Evolutionary conservation across 2,797 vertebrate genomes (phyloP).

Genomic region (Myripristis jacobus): DNA sequence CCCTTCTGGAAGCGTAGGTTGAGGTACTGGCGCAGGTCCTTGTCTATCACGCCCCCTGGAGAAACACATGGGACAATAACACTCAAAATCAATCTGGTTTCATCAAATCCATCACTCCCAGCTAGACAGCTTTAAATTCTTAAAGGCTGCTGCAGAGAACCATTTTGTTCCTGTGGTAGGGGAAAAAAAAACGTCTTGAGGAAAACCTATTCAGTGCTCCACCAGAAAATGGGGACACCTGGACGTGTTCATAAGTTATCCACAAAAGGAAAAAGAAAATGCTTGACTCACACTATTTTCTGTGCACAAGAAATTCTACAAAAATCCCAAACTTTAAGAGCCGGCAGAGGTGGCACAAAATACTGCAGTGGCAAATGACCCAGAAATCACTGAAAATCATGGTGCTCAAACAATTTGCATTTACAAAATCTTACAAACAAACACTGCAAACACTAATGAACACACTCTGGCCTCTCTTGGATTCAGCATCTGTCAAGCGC

Average conservation of each 20-base stretch:
- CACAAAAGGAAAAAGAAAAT: not conserved
- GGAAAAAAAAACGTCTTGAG: not conserved
- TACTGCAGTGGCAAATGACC: constrained; percentile 49
- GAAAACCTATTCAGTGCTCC: not conserved
- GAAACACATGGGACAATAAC: constrained; percentile 60
- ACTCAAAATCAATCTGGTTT: constrained; percentile 4
- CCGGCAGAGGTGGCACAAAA: constrained; percentile 24
- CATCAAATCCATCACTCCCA: constrained; percentile 30
- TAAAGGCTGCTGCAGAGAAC: not conserved
- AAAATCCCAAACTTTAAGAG: constrained; percentile 16
- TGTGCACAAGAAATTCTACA: not conserved
- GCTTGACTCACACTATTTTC: constrained; percentile 8
- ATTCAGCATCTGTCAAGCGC: constrained; percentile 50
- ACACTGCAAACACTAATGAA: constrained; percentile 52
- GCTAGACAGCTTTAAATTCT: not conserved
- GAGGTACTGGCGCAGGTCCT: constrained; percentile 99
- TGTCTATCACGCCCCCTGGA: constrained; percentile 96
- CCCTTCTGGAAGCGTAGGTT: constrained; percentile 99
- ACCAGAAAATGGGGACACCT: constrained; percentile 19
- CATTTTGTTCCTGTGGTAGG: not conserved
- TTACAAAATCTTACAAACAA: constrained; percentile 47
- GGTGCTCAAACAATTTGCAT: constrained; percentile 45
- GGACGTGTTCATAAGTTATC: constrained; percentile 17
- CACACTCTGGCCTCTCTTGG: constrained; percentile 21
- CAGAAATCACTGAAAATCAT: constrained; percentile 36